Evolutionary conservation across 2,888 invertebrate species (phyloP), one percentile per base, ranked within the genome.

Genomic region (Campopleginae sp.): DNA sequence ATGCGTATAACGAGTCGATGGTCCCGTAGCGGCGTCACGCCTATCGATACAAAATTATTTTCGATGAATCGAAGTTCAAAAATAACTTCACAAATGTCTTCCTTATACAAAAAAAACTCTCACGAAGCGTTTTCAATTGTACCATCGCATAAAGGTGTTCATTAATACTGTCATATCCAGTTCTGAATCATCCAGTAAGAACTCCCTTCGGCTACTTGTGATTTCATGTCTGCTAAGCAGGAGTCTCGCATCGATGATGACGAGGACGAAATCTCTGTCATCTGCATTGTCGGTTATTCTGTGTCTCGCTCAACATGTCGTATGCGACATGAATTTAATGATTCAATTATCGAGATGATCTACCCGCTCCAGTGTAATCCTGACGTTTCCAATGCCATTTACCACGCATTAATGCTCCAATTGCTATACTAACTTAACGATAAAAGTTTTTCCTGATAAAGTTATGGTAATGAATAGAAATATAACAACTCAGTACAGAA

Each of bases 231-330:
- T 27, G 46, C 14, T 42, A 3, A 76, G 44, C 74, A 74, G 65
- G 51, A 77, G 31, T 44, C n/a, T 71, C 48, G 58, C 65, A 76
- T 44, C 51, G 63, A 70, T 65, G 66, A 71, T 51, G 70, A 71
- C 71, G 63, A 71, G 54, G 65, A 58, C 65, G 71, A 65, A 54
- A 66, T 27, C 10, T 58, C 81, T 71, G 82, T 66, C 82, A 82
- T 71, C 65, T 72, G 76, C 81, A 76, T 74, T 65, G 33, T 66
- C 54, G 23, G 54, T 66, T 66, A 77, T 54, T 54, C 54, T 54
- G 42, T 27, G 27, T 77, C 38, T 77, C 54, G n/a, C 38, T 17
- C 17, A 12, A 5, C 12, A n/a, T n/a, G n/a, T n/a, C 3, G 54
- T 7, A 77, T 27, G 66, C 27, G 14, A 77, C 27, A 33, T 65